Conservation (phyloP, 2,113 vertebrate species). For the Reinhardtius hippoglossoides region DNA sequence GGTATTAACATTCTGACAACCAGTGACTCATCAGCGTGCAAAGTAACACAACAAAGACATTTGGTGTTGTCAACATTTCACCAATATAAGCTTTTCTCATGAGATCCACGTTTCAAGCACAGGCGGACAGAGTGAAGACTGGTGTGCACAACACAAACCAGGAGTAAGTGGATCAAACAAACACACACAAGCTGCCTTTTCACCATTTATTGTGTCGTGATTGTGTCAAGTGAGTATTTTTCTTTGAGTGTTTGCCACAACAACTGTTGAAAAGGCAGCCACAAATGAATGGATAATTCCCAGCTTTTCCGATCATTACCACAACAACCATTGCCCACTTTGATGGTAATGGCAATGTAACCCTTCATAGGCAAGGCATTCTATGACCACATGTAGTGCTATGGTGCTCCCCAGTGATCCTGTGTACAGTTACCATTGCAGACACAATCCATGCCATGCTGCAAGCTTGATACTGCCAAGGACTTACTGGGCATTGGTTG, state of each 20-base stretch:
- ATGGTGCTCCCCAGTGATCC: conserved; percentile 20
- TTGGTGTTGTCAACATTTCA: not conserved
- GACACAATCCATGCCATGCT: conserved; percentile 74
- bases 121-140: not conserved
- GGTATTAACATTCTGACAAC: not conserved
- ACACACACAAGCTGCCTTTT: conserved; percentile 62
- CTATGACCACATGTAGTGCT: conserved; percentile 15
- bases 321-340: conserved; percentile 10
- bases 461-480: conserved; percentile 75
- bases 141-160: conserved; percentile 20
- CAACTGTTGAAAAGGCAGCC: conserved; percentile 71
- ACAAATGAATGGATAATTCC: not conserved
- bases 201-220: conserved; percentile 53
- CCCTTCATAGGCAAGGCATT: conserved; percentile 8
- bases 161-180: not conserved
- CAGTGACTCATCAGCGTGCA: conserved; percentile 43
- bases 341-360: conserved; percentile 1
- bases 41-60: conserved; percentile 11
- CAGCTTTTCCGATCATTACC: conserved; percentile 10
- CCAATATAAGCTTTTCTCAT: not conserved
- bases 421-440: conserved; percentile 35
- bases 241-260: conserved; percentile 27
- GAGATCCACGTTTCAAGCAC: conserved; percentile 16
- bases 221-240: conserved; percentile 15
- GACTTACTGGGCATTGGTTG: conserved; percentile 90